Conservation (phyloP, 2,888 invertebrate species). For the Craniophora ligustri region DNA sequence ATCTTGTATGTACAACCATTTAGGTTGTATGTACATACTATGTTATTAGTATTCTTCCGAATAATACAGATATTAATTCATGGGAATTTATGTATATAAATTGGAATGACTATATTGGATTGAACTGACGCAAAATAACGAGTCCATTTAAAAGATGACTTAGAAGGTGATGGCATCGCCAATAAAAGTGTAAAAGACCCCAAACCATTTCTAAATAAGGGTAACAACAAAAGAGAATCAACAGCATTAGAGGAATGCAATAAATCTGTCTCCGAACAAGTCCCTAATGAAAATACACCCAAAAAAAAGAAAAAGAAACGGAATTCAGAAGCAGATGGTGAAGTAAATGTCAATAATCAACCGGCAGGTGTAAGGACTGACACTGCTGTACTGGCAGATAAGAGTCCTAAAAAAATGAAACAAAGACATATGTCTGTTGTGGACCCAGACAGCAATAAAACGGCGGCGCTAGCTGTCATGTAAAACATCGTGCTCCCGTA, state of each 20-base stretch:
- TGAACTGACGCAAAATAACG: no score
- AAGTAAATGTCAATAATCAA: conserved; percentile 13
- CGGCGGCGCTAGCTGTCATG: no score
- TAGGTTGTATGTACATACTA: no score
- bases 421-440: conserved; percentile 43
- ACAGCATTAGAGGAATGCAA: conserved; percentile 31
- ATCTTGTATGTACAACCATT: no score
- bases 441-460: conserved; percentile 9
- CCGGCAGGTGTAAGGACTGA: conserved; percentile 3
- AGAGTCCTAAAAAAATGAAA: conserved; percentile 52
- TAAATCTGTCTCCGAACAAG: conserved; percentile 39
- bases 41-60: no score
- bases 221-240: conserved; percentile 34
- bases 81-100: no score
- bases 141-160: conserved; percentile 74
- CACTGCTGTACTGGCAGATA: conserved; percentile 8
- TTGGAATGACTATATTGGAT: no score
- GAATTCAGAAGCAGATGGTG: conserved; percentile 33
- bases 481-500: no score
- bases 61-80: no score
- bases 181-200: conserved; percentile 40
- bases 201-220: conserved; percentile 46
- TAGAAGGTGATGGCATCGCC: conserved; percentile 59
- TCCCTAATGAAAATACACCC: conserved; percentile 60
- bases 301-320: conserved; percentile 69